Evolutionary conservation across 1,140 invertebrate species (phyloP), one percentile per base, ranked within the genome.

Genomic region (Lethrus apterus): DNA sequence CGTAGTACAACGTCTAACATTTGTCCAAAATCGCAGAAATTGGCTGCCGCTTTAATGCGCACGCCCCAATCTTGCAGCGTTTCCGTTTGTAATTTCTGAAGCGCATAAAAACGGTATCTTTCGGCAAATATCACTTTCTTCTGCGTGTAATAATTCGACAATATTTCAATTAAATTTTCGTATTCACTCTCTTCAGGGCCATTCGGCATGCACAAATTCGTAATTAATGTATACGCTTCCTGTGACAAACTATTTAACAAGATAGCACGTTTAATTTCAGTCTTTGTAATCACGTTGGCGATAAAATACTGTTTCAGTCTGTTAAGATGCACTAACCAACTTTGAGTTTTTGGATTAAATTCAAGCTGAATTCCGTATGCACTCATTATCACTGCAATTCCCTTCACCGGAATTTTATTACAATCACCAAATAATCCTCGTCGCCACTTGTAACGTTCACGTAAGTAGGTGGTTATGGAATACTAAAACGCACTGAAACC

Each of bases 1-100:
- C 19, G 23, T 15, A 43, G 15, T 7, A 29, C 24, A 4, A 5
- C 15, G 17, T 43, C 40, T 29, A 43, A 29, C 3, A 19, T 4
- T 4, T 7, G 8, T 7, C n/a, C 40, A 29, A 43, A 43, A 9
- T 43, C 9, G 15, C 40, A 43, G 29, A 31, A 10, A 7, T 13
- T 10, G 8, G 20, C 40, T 11, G 29, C 8, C 10, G 29, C 29
- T 43, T 11, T 43, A 8, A 43, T 13, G 9, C 40, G 20, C n/a
- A 17, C 40, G 21, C n/a, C n/a, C 21, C 15, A 43, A 9, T 43
- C 40, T n/a, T 24, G 9, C 40, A 29, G 4, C 5, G 4, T 13
- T 43, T 43, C 40, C 10, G 5, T 8, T n/a, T 14, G 4, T 4
- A 5, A 8, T 43, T 43, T n/a, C 13, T 10, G 7, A n/a, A 23